These are phyloP conservation scores for Taenaris catops DNA, from an alignment of 2,888 invertebrate species.

Conservation along the genomic window DNA sequence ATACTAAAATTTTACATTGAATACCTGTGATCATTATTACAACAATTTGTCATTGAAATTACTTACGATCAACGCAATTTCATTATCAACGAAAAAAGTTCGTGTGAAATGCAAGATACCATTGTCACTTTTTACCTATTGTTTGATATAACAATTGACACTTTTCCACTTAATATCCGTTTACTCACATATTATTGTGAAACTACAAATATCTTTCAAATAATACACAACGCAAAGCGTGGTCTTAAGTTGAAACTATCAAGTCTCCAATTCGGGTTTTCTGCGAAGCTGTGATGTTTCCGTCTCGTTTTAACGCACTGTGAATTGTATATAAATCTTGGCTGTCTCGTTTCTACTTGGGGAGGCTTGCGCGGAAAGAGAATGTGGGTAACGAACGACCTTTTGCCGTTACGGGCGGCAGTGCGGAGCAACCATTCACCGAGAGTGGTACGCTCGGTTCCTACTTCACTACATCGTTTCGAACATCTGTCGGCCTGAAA, in stretches of 20 bases:
- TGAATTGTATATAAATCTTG: slow-evolving; percentile 32
- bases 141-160: slow-evolving; percentile 25
- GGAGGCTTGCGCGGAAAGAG: slow-evolving; percentile 80
- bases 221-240: slow-evolving; percentile 72
- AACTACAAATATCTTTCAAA: slow-evolving; percentile 62
- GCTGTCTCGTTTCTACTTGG: slow-evolving; percentile 60
- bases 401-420: slow-evolving; percentile 75
- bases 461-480: slow-evolving; percentile 44
- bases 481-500: slow-evolving; percentile 64
- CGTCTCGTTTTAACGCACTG: slow-evolving; percentile 41
- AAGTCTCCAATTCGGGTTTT: slow-evolving; percentile 74
- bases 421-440: slow-evolving; percentile 74
- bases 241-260: slow-evolving; percentile 72
- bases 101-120: slow-evolving; percentile 21
- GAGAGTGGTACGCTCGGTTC: slow-evolving; percentile 51
- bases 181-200: slow-evolving; percentile 59
- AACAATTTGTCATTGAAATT: slow-evolving; percentile 7
- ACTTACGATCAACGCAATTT: slow-evolving; percentile 16
- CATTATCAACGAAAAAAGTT: slow-evolving; percentile 25
- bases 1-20: too few species aligned
- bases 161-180: slow-evolving; percentile 41
- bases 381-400: slow-evolving; percentile 79
- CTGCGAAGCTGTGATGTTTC: slow-evolving; percentile 54
- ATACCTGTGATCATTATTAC: too few species aligned
- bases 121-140: slow-evolving; percentile 28